Base-by-base conservation (phyloP, 2,888 invertebrate species). In the Leptothorax acervorum region DNA sequence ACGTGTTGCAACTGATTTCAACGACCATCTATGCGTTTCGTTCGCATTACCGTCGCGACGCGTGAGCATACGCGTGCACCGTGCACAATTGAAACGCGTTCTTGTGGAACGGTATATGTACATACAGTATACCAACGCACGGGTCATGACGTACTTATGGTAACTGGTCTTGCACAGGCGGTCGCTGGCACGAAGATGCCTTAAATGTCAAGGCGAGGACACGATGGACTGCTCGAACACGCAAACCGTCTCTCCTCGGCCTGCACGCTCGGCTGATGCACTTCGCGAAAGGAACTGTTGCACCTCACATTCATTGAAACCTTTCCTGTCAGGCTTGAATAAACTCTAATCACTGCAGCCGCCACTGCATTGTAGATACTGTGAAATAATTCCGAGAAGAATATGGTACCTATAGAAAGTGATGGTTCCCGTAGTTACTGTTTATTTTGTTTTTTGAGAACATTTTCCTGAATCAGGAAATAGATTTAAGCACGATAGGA, bases 191-290 rank as follows among this genome's bases (percentile, higher is more conserved):
- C 87, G 90, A 90, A 92, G 92, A 92, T 89, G 87, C 76, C 78
- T 88, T 92, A 92, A 92, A 92, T 92, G 92, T 92, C 92, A 92
- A 92, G 92, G 92, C 92, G 88, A 91, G 86, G 83, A 90, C 87
- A 85, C 85, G 86, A 85, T 74, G 82, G 65, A 84, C 73, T 84
- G 85, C 85, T 65, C 70, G 68, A 65, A 70, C 42, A 15, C 39
- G 65, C 68, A 85, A 60, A 78, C 48, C 74, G 73, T 78, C 74
- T 84, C 81, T 82, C 85, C 83, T 60, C 48, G 70, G 42, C 23
- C 78, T 68, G 66, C 82, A 65, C 66, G 81, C 82, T 85, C 84
- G 81, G 82, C 73, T 82, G 87, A 90, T 85, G 88, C 85, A 82
- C 83, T 39, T 55, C 83, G 86, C 76, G 86, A 88, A 90, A 90